Base-by-base conservation (phyloP, 2,113 vertebrate genomes). In the Myodes glareolus region DNA sequence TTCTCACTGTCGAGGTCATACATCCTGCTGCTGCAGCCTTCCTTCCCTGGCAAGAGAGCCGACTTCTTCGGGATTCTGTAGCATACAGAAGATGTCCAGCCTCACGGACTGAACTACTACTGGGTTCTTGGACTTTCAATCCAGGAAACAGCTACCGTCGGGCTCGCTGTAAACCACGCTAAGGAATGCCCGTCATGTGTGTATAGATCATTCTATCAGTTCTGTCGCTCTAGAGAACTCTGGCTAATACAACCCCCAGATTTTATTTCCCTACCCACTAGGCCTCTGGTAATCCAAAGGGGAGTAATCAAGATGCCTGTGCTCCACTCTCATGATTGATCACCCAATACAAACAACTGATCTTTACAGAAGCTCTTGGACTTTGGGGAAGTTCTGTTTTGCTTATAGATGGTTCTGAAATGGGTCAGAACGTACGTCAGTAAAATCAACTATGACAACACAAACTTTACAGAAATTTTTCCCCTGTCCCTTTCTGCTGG, bases 361-460 rank as follows among this genome's bases (percentile, higher is more conserved):
- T 85, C 36, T 82, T 45, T 47, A 45, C 12, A 86, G 17, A 93
- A 42, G 27, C 23, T 86, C 65, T 88, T 78, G 12, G 5, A 84
- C 52, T 25, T 33, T 55, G 76, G 9, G 5, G 19, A 23, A 55
- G 14, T 77, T 92, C 58, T n/a, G 6, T 63, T 78, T 92, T 92
- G 67, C 61, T 90, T 55, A n/a, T 4, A 92, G 45, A 72, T 67
- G 29, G n/a, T 73, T 87, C 85, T 90, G 88, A 86, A 81, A 85
- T n/a, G 25, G 50, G 33, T 94, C 36, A 72, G 27, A 95, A 82
- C 14, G 36, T 81, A 73, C 39, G 5, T 63, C 82, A 65, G 76
- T 86, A 67, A 92, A 89, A 73, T 58, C 31, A 82, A 42, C 2
- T 90, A 45, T 81, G 73, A 75, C 13, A 65, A 42, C 63, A 23